Evolutionary conservation across 2,888 invertebrate species (phyloP), one percentile per base, ranked within the genome.

Genomic region (Thera britannica): DNA sequence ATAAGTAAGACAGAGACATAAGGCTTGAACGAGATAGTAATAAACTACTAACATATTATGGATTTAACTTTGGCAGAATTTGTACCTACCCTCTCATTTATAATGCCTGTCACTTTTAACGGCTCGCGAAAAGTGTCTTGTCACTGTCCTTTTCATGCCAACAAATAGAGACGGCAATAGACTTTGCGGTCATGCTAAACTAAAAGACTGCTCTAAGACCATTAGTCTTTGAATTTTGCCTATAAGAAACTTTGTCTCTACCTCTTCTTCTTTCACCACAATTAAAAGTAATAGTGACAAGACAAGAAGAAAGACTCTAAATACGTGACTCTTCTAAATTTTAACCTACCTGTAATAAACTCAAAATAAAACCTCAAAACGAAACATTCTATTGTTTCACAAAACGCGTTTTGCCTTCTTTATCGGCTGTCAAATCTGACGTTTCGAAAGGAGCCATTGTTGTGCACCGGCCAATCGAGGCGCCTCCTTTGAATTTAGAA

Each of bases 401-500:
- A 72, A 69, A 78, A 73, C 71, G 76, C 68, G 69, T 72, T 71
- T 65, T 65, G 71, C 67, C 48, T 66, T 69, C 62, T 73, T 87
- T 89, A 90, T 90, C 90, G 75, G 70, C 82, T 85, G 85, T 90
- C 89, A 90, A 83, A 90, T 91, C 91, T 89, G 89, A 90, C 90
- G 80, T 84, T 87, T 86, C 72, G 66, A 73, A 75, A 79, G 81
- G 83, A 79, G 84, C 90, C 86, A 90, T 90, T 90, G 89, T 89
- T 79, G 76, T 74, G 75, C 74, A 73, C 72, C 75, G 78, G 77
- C 89, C 90, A 90, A 90, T 90, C 74, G 83, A 85, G 85, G 86
- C 80, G 73, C 76, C 75, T 70, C 77, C 83, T 90, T 90, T 87
- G 85, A 87, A 86, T 82, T 83, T 82, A 58, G 82, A 88, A 86